These are phyloP conservation scores for Calliphora vomitoria DNA, from an alignment of 2,888 invertebrate genomes.

Conservation along the genomic window DNA sequence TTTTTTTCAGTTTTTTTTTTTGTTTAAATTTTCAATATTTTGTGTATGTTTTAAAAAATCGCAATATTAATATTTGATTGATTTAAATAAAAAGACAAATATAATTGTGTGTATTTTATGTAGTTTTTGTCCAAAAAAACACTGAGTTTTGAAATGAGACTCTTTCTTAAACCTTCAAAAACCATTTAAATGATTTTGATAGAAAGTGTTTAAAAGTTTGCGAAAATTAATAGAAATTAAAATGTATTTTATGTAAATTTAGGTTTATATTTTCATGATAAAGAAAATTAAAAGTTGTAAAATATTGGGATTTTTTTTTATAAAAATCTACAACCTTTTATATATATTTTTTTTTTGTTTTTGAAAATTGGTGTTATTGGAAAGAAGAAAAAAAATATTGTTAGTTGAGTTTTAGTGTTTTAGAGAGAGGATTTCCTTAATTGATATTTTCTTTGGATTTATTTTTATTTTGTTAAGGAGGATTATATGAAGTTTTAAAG, in stretches of 20 bases:
- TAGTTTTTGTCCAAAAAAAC: not conserved
- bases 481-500: constrained; percentile 69
- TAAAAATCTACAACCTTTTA: constrained; percentile 74
- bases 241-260: not conserved
- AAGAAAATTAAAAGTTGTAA: constrained; percentile 55
- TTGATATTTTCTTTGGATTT: constrained; percentile 71
- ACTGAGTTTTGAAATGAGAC: not conserved
- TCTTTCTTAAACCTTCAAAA: constrained; percentile 15
- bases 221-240: not conserved
- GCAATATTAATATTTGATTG: constrained; percentile 47
- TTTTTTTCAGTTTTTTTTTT: constrained; percentile 74
- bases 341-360: constrained; percentile 18
- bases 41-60: constrained; percentile 77
- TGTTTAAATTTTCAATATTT: constrained; percentile 66
- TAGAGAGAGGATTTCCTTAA: not conserved
- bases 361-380: constrained; percentile 69
- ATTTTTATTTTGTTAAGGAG: constrained; percentile 61
- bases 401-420: constrained; percentile 14
- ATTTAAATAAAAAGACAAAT: constrained; percentile 31
- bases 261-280: constrained; percentile 2
- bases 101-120: constrained; percentile 39
- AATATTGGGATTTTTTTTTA: constrained; percentile 61
- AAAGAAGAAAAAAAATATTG: constrained; percentile 75
- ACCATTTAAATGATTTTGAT: constrained; percentile 9
- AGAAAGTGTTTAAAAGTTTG: not conserved